Conservation (phyloP, 2,113 vertebrate genomes). For the Lepus americanus region DNA sequence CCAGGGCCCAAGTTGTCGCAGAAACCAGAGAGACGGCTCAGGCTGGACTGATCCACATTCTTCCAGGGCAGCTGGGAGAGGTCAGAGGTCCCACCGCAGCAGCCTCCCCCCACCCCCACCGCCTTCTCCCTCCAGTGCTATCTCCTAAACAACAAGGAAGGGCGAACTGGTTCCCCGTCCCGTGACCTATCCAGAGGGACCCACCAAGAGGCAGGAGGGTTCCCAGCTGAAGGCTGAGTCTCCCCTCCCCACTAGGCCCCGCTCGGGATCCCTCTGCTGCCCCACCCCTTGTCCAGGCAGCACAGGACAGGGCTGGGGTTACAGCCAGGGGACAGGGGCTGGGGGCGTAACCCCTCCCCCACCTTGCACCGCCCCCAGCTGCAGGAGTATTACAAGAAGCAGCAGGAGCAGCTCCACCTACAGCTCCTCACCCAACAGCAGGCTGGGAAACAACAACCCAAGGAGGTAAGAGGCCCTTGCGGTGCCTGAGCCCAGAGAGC, state of each 20-base stretch:
- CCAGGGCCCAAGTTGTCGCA: constrained; percentile 64
- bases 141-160: not conserved
- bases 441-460: constrained; percentile 94
- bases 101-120: not conserved
- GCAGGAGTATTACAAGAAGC: constrained; percentile 99
- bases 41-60: constrained; percentile 86
- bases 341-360: not conserved
- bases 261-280: not conserved
- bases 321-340: no score
- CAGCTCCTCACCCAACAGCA: constrained; percentile 98
- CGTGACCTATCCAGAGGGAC: not conserved
- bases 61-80: constrained; percentile 55
- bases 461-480: constrained; percentile 93
- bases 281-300: not conserved
- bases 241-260: not conserved
- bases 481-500: accelerated
- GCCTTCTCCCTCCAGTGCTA: not conserved
- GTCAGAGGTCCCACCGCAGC: not conserved
- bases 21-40: constrained; percentile 86
- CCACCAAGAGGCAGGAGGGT: not conserved
- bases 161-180: not conserved
- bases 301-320: not conserved
- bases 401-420: constrained; percentile 98
- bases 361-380: constrained; percentile 87
- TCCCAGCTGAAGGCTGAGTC: not conserved